phyloP scores from a whole-genome alignment of 2,113 vertebrate genomes.

The Cyanoramphus novaezelandiae region DNA sequence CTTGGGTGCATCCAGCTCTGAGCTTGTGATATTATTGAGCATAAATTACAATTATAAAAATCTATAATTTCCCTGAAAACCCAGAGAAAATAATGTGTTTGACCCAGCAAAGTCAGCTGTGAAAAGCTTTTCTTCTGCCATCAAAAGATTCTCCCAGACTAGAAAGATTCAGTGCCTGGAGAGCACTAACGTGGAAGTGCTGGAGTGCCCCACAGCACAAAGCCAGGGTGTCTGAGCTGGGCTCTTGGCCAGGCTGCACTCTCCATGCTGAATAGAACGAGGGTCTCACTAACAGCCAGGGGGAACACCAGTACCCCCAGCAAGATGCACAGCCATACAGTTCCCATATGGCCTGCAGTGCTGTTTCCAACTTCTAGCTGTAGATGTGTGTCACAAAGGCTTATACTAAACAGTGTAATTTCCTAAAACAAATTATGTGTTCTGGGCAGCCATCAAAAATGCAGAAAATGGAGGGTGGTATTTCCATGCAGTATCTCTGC shows the following conservation, averaged over 20 bases:
- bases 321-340: background rate
- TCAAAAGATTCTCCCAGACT: background rate
- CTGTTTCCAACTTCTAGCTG: background rate
- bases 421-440: background rate
- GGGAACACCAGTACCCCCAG: background rate
- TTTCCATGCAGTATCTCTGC: background rate
- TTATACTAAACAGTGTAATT: background rate
- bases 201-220: background rate
- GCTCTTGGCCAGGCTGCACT: background rate
- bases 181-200: rapidly evolving
- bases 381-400: background rate
- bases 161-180: background rate
- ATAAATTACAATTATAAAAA: background rate
- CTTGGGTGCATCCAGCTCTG: background rate
- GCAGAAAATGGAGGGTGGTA: background rate
- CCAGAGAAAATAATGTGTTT: background rate
- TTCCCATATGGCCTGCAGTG: background rate
- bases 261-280: rapidly evolving
- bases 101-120: background rate
- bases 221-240: background rate
- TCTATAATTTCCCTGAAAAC: background rate
- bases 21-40: background rate
- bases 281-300: background rate
- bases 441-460: background rate
- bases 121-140: background rate